Conservation (phyloP, 2,888 invertebrate genomes). For the Ecliptopera silaceata region DNA sequence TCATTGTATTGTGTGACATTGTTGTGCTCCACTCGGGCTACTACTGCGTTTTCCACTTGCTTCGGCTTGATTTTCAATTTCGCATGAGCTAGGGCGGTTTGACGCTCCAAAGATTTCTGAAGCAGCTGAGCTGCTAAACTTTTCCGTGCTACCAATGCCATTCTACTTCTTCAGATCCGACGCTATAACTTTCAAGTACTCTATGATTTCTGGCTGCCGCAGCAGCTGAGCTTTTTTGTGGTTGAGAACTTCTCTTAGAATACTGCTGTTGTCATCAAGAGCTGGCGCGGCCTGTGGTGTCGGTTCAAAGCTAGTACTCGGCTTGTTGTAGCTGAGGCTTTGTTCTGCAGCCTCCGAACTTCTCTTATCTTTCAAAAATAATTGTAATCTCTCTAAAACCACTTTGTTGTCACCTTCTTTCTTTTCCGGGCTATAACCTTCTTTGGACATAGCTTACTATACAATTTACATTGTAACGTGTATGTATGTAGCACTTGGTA, state of each 20-base stretch:
- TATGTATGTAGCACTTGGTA: background rate
- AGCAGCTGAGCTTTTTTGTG: conserved; percentile 75
- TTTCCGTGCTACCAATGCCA: conserved; percentile 70
- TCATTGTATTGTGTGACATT: conserved; percentile 68
- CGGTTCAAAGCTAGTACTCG: conserved; percentile 70
- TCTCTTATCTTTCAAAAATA: conserved; percentile 76
- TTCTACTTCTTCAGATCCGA: conserved; percentile 71
- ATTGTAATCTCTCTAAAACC: conserved; percentile 75
- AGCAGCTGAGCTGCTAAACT: conserved; percentile 72
- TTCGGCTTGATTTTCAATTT: conserved; percentile 69
- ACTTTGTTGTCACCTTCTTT: conserved; percentile 78
- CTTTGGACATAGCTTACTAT: conserved; percentile 70
- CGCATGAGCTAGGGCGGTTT: conserved; percentile 63
- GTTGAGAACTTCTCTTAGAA: conserved; percentile 73
- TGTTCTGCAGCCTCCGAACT: conserved; percentile 62
- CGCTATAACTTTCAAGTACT: conserved; percentile 68
- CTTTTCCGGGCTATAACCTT: conserved; percentile 77
- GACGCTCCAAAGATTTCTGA: conserved; percentile 70
- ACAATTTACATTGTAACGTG: conserved; percentile 44
- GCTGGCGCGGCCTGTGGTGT: conserved; percentile 47
- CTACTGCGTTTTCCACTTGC: conserved; percentile 73
- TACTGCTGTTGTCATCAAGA: conserved; percentile 68
- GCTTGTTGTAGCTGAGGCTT: conserved; percentile 59
- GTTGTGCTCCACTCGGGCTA: conserved; percentile 63
- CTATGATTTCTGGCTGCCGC: conserved; percentile 73